Evolutionary conservation across 2,888 invertebrate genomes (phyloP), one percentile per base, ranked within the genome.

Genomic region (Lycia hirtaria): DNA sequence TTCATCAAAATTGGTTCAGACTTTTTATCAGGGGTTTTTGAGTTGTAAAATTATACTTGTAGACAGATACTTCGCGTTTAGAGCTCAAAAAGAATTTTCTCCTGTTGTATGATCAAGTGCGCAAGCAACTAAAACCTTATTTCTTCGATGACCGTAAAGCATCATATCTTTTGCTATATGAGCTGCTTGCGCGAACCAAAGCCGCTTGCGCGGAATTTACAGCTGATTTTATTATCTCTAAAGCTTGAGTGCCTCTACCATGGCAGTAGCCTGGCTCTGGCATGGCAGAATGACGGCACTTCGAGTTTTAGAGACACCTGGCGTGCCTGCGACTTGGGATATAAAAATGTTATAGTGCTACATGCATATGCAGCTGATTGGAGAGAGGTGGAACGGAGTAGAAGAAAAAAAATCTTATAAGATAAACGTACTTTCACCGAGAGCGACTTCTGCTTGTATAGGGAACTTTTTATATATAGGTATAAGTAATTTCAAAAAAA

Each of bases 151-250:
- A 38, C 22, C 2, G 12, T 20, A 20, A 38, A n/a, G n/a, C 38
- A 5, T 6, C 6, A 38, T 2, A 38, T 20, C 38, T 12, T 20
- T 38, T 12, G 41, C 26, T 26, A 26, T 4, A 10, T 30, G 30
- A 47, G 22, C 30, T 47, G 33, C 33, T 35, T 24, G 24, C 47
- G 35, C 33, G 47, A 24, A 7, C 14, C 5, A 35, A 24, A 35
- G 15, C 47, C 19, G 38, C 49, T 30, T 44, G 49, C 37, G 48
- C 40, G 17, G 30, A 52, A 56, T 60, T 55, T 50, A 59, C 58
- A 52, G 56, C 58, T 40, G 26, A 59, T 50, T 62, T 65, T 61
- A 65, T 14, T 62, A 56, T 55, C 60, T 55, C 24, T 65, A 62
- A 61, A 60, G 35, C 37, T 22, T 35, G 57, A 24, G 45, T 37